Percentiles rank a stretch among this genome's conserved stretches.
These are phyloP conservation scores for Callinectes sapidus DNA, from an alignment of 2,888 invertebrate species.

Conservation along the genomic window DNA sequence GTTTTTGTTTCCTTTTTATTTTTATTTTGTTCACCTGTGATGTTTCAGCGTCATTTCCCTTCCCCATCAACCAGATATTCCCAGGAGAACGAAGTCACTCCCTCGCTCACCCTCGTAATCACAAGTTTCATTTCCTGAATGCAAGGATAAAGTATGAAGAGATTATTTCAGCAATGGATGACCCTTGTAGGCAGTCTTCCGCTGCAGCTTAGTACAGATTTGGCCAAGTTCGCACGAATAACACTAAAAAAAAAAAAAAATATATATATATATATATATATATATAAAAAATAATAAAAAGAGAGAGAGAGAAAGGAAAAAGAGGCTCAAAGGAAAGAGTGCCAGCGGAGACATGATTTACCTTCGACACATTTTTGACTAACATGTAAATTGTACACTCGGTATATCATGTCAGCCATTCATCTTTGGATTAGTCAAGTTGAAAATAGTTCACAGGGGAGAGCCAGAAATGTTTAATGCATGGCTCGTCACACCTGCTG, in stretches of 20 bases:
- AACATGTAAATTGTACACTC: not conserved
- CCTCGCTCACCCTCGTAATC: not conserved
- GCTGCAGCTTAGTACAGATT: not conserved
- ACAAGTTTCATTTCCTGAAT: constrained; percentile 1
- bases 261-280: no score
- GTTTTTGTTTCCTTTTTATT: not conserved
- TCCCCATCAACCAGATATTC: not conserved
- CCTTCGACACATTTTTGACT: not conserved
- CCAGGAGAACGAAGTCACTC: not conserved
- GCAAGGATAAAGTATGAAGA: not conserved
- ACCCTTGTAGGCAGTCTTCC: not conserved
- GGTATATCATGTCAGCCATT: constrained; percentile 3
- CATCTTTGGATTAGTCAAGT: constrained; percentile 1
- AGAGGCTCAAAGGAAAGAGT: not conserved
- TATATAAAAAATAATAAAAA: no score
- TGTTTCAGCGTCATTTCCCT: not conserved
- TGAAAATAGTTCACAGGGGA: not conserved
- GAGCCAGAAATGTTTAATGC: not conserved
- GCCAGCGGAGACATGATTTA: not conserved
- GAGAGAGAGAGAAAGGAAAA: no score
- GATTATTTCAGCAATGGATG: not conserved
- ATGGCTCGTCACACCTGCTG: not conserved
- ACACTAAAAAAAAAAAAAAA: not conserved
- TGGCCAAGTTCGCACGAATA: not conserved
- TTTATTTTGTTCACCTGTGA: not conserved